Evolutionary conservation across 1,140 invertebrate species (phyloP).

Genomic region (Pogonus chalceus): DNA sequence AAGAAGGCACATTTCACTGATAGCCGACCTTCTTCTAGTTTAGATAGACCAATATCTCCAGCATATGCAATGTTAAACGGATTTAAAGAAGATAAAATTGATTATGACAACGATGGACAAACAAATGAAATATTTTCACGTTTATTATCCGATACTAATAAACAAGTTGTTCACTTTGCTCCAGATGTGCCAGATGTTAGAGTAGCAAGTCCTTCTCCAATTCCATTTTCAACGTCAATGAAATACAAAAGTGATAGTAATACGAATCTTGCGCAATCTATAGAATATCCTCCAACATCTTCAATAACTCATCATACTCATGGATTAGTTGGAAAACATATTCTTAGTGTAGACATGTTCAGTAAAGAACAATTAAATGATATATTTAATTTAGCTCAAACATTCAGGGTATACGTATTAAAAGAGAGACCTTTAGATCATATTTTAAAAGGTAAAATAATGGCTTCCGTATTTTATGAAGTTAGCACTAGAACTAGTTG

Average conservation of each 20-base stretch:
- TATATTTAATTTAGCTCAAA: slow-evolving; percentile 89
- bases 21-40: slow-evolving; percentile 48
- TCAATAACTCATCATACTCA: slow-evolving; percentile 30
- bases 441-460: slow-evolving; percentile 84
- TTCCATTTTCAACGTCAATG: slow-evolving; percentile 34
- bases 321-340: slow-evolving; percentile 64
- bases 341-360: slow-evolving; percentile 79
- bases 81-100: slow-evolving; percentile 36
- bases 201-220: slow-evolving; percentile 34
- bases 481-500: slow-evolving; percentile 91
- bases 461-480: slow-evolving; percentile 97
- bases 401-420: slow-evolving; percentile 66
- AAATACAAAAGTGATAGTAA: slow-evolving; percentile 44
- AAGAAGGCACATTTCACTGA: slow-evolving; percentile 16
- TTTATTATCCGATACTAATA: slow-evolving; percentile 29
- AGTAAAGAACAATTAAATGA: slow-evolving; percentile 85
- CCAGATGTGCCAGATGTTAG: slow-evolving; percentile 19
- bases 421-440: slow-evolving; percentile 80
- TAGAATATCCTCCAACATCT: slow-evolving; percentile 17
- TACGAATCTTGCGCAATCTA: slow-evolving; percentile 12
- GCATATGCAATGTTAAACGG: slow-evolving; percentile 28
- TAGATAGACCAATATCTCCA: slow-evolving; percentile 45
- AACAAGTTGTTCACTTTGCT: slow-evolving; percentile 45
- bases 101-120: slow-evolving; percentile 41
- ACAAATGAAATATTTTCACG: slow-evolving; percentile 41